phyloP scores from a whole-genome alignment of 2,797 vertebrate species.

The Sebastes matsubarae region DNA sequence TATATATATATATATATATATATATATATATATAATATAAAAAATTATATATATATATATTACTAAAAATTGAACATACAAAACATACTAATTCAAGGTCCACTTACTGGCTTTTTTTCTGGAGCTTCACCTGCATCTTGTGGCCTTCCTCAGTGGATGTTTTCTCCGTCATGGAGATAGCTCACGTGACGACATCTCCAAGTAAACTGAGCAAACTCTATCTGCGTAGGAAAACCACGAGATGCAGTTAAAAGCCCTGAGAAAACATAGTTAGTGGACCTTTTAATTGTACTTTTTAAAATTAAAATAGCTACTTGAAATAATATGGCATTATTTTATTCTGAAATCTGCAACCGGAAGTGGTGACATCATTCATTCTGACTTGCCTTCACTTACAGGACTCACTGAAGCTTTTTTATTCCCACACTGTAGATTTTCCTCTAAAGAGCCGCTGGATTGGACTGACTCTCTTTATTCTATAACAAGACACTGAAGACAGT shows the following conservation, averaged over 20 bases:
- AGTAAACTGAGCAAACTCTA: background rate
- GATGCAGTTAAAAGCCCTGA: accelerated
- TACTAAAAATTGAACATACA: background rate
- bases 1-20: too few relatives aligned
- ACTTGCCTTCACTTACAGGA: background rate
- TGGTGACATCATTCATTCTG: accelerated
- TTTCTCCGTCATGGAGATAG: background rate
- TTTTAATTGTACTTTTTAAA: too few relatives aligned
- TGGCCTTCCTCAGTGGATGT: background rate
- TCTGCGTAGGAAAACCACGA: accelerated
- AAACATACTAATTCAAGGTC: background rate
- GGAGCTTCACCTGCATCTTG: background rate
- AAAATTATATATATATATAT: too few relatives aligned
- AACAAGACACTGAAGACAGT: background rate
- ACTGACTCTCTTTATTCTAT: background rate
- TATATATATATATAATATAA: too few relatives aligned
- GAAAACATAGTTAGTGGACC: background rate
- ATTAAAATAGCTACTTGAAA: background rate
- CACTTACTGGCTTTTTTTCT: background rate
- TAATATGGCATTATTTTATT: conserved; percentile 20
- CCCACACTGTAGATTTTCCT: conserved; percentile 55
- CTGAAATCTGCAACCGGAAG: background rate
- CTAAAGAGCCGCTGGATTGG: conserved; percentile 17
- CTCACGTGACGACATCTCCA: background rate
- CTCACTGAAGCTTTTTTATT: conserved; percentile 44